Conservation (phyloP, 1,140 invertebrate species). For the Scaptomyza pallida region DNA sequence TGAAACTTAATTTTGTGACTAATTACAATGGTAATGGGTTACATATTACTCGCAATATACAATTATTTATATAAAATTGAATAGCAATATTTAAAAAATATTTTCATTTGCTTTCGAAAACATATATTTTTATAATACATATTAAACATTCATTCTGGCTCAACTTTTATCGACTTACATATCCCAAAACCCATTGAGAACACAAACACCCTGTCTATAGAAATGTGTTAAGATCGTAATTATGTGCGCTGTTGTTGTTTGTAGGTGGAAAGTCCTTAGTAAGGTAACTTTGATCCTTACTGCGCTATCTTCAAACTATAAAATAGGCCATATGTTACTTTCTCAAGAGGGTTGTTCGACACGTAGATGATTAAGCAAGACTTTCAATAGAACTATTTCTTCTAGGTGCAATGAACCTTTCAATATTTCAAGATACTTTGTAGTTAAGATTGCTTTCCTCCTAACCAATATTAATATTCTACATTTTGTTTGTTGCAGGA, state of each 20-base stretch:
- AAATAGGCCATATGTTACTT: conserved; percentile 62
- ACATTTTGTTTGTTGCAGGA: conserved; percentile 56
- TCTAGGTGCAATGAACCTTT: conserved; percentile 71
- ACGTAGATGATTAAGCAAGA: conserved; percentile 24
- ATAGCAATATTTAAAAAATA: too few species aligned
- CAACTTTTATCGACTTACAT: too few species aligned
- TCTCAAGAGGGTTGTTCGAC: conserved; percentile 57
- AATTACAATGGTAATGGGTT: too few species aligned
- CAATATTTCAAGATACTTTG: conserved; percentile 7
- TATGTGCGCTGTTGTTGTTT: conserved; percentile 52
- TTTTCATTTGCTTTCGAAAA: too few species aligned
- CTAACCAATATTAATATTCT: conserved; percentile 1
- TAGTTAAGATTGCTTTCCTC: background rate
- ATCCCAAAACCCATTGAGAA: too few species aligned
- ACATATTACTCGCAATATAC: too few species aligned
- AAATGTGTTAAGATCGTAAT: conserved; percentile 74
- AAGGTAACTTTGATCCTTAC: conserved; percentile 60
- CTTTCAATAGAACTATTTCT: background rate
- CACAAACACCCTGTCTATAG: background rate
- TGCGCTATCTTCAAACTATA: conserved; percentile 23
- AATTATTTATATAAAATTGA: too few species aligned
- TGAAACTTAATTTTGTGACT: too few species aligned
- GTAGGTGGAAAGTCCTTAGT: conserved; percentile 60
- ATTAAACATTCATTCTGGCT: too few species aligned
- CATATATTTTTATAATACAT: too few species aligned